Base-by-base conservation (phyloP, 2,888 invertebrate species). In the Caenorhabditis drosophilae region DNA sequence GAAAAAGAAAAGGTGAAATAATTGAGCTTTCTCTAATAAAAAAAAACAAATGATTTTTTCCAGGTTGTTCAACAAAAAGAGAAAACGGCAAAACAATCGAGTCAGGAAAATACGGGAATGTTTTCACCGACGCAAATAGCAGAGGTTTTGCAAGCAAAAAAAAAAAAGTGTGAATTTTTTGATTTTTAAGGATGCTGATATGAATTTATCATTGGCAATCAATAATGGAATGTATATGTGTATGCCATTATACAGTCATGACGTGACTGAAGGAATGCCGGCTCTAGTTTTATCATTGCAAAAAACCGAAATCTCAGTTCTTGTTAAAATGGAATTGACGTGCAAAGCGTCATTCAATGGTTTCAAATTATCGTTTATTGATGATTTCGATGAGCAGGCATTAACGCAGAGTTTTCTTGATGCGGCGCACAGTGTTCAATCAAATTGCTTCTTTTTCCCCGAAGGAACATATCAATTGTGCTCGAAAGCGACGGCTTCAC, bases 391-490 rank as follows among this genome's bases (percentile, higher is more conserved):
- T 66, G 84, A 86, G 16, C 80, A 80, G 58, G 72, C 77, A 2
- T 55, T 78, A 15, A 75, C 76, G 2, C 76, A 78, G 27, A 62
- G 66, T 22, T 78, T 69, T 31, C 51, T 62, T 12, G 50, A 61
- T 36, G 56, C 63, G 11, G 46, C 64, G 2, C 76, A 75, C 53
- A 77, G 56, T 52, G 69, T 54, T 7, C 83, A 85, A 46, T 85
- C 86, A 77, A 87, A 87, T 78, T 85, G 84, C 56, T 96, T 97
- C 86, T 91, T 93, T 53, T 98, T 98, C n/a, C 96, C 95, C 11
- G 94, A 95, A 85, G 98, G 98, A 16, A 96, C 96, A 1, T 98
- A 96, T 83, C 95, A 97, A 87, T 93, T 98, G 4, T 94, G 93
- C 86, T 93, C 92, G 70, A 77, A 60, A 45, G 66, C 60, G 15